Evolutionary conservation across 2,888 invertebrate species (phyloP).

Genomic region (Malacosoma neustria): DNA sequence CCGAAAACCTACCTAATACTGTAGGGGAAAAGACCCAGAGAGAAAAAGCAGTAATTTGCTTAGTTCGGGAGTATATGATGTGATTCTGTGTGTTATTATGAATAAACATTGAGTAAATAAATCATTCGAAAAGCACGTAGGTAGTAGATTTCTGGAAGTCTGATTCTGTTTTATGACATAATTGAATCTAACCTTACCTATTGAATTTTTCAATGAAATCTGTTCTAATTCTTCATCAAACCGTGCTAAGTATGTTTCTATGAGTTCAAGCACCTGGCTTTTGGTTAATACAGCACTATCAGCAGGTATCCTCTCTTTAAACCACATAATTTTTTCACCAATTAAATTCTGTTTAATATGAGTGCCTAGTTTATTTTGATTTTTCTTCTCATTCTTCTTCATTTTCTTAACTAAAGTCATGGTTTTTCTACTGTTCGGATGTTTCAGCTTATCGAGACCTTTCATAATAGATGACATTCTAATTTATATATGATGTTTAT

Average conservation of each 20-base stretch:
- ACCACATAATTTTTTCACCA: slow-evolving; percentile 88
- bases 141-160: too few relatives aligned
- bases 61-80: too few relatives aligned
- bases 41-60: too few relatives aligned
- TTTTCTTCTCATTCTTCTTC: slow-evolving; percentile 76
- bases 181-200: slow-evolving; percentile 33
- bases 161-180: too few relatives aligned
- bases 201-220: slow-evolving; percentile 84
- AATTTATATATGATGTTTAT: too few relatives aligned
- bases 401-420: slow-evolving; percentile 81
- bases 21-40: too few relatives aligned
- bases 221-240: slow-evolving; percentile 87
- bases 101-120: too few relatives aligned
- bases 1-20: too few relatives aligned
- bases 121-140: too few relatives aligned
- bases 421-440: slow-evolving; percentile 91
- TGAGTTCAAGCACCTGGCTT: slow-evolving; percentile 73
- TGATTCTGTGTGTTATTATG: too few relatives aligned
- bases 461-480: slow-evolving; percentile 55
- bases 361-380: slow-evolving; percentile 77
- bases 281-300: slow-evolving; percentile 70
- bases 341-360: slow-evolving; percentile 82
- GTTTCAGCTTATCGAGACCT: slow-evolving; percentile 76
- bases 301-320: slow-evolving; percentile 79
- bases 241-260: slow-evolving; percentile 67